A percentile compares a stretch with the other conserved stretches of the same genome.
Evolutionary conservation across 2,888 invertebrate species (phyloP).

Genomic region (Troglohyphantes excavatus): DNA sequence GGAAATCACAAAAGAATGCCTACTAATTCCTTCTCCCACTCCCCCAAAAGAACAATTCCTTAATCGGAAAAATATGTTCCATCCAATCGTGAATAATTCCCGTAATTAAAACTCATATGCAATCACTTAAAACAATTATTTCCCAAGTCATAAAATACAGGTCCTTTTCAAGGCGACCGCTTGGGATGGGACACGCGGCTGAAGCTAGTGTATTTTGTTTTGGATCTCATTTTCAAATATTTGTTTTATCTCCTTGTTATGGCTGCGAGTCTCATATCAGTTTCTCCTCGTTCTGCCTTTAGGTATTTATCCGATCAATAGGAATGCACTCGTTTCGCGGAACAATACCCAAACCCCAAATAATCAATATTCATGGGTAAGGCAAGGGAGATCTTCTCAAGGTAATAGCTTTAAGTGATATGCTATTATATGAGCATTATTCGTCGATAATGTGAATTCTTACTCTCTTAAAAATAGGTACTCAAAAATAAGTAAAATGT

Average conservation of each 20-base stretch:
- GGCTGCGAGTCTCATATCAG: conserved; percentile 53
- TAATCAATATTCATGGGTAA: conserved; percentile 65
- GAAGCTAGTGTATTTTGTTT: neutral
- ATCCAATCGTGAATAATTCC: conserved; percentile 29
- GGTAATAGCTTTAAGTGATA: neutral
- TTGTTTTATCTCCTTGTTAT: conserved; percentile 45
- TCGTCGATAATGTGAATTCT: no score
- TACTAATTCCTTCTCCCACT: no score
- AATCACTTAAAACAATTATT: conserved; percentile 18
- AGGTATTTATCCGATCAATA: conserved; percentile 68
- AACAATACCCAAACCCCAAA: conserved; percentile 53
- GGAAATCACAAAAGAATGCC: no score
- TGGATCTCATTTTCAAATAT: conserved; percentile 44
- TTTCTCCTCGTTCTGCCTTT: conserved; percentile 53
- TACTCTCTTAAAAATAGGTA: no score
- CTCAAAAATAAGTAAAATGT: no score
- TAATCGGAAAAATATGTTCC: neutral
- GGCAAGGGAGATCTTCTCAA: neutral
- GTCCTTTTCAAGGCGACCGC: neutral
- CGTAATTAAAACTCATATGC: conserved; percentile 34
- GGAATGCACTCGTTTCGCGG: conserved; percentile 17
- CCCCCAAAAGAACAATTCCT: neutral
- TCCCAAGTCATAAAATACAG: neutral
- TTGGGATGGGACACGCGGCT: neutral
- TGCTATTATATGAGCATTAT: neutral